Conservation (phyloP, 2,797 vertebrate species). For the Gambelia wislizenii region DNA sequence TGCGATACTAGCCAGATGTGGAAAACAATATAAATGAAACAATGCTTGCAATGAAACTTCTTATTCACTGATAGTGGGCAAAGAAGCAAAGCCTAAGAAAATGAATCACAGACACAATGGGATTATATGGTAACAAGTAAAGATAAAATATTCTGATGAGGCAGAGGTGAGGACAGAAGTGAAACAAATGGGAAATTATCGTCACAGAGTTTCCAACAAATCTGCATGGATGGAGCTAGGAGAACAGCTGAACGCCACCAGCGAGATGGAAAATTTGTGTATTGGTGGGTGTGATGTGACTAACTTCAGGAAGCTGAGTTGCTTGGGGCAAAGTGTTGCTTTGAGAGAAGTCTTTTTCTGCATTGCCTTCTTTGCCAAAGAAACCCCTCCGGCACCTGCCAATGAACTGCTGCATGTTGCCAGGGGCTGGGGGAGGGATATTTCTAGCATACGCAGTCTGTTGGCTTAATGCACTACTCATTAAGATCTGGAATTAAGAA, state of each 20-base stretch:
- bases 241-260: not conserved
- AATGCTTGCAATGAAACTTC: constrained; percentile 41
- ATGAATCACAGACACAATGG: constrained; percentile 29
- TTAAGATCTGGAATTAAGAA: no score
- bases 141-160: constrained; percentile 65
- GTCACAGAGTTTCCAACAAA: not conserved
- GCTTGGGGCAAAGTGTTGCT: not conserved
- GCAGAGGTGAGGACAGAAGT: constrained; percentile 25
- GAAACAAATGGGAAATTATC: constrained; percentile 43
- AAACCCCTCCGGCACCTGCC: not conserved
- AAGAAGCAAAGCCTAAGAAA: constrained; percentile 20
- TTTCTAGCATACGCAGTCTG: not conserved
- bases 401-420: no score
- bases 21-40: constrained; percentile 25
- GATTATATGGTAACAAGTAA: constrained; percentile 22
- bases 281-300: not conserved
- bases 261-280: not conserved
- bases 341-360: not conserved
- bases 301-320: not conserved
- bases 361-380: not conserved
- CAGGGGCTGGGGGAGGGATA: no score
- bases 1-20: constrained; percentile 11
- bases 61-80: constrained; percentile 42
- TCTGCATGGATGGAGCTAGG: not conserved
- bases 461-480: not conserved